phyloP scores from a whole-genome alignment of 2,113 vertebrate species.

The Procavia capensis region DNA sequence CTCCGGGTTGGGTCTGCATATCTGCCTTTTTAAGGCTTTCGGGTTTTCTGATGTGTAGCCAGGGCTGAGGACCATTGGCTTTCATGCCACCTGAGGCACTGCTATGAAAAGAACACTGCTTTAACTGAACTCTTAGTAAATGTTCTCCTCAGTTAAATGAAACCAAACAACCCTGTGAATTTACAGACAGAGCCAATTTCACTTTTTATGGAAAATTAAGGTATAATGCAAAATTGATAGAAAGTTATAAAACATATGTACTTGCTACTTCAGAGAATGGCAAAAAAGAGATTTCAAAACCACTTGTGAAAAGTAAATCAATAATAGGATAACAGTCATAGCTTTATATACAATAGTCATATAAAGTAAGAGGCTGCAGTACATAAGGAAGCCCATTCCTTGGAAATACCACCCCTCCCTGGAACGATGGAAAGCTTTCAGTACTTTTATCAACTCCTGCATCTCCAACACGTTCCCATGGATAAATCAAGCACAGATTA shows the following conservation, averaged over 20 bases:
- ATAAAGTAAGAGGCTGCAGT: background rate
- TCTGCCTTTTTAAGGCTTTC: background rate
- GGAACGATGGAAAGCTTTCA: background rate
- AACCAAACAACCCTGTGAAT: background rate
- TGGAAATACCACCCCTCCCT: background rate
- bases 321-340: background rate
- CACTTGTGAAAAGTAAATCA: background rate
- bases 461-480: background rate
- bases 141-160: background rate
- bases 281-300: background rate
- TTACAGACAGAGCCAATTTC: slow-evolving; percentile 12
- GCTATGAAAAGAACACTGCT: background rate
- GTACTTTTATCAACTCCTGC: background rate
- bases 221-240: background rate
- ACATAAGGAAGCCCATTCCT: background rate
- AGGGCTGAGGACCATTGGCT: background rate
- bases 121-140: background rate
- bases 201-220: slow-evolving; percentile 12
- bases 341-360: background rate
- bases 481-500: background rate
- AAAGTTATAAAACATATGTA: background rate
- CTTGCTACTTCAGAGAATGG: slow-evolving; percentile 11
- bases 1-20: background rate
- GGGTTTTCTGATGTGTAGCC: background rate
- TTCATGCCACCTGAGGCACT: background rate